These are phyloP conservation scores for Anabacerthia variegaticeps DNA, from an alignment of 2,797 vertebrate genomes.

Conservation along the genomic window DNA sequence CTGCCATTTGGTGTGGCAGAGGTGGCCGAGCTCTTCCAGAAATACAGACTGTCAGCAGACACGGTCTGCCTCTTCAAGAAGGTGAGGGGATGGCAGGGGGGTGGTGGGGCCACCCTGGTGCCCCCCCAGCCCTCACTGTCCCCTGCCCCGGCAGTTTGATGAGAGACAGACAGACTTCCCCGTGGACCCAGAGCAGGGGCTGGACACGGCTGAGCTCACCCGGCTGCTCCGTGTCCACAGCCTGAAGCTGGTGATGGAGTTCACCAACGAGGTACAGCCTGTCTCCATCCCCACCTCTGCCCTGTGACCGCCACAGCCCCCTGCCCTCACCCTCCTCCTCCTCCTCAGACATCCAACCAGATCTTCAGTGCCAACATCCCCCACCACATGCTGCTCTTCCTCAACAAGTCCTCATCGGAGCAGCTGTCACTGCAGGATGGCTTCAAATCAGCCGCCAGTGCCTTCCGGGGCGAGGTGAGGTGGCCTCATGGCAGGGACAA, in stretches of 20 bases:
- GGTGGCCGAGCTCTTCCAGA: slow-evolving; percentile 80
- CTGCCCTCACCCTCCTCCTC: neutral
- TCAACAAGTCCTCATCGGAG: slow-evolving; percentile 79
- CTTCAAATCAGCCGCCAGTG: neutral
- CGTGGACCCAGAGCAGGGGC: slow-evolving; percentile 67
- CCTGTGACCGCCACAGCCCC: accelerated
- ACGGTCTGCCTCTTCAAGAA: slow-evolving; percentile 89
- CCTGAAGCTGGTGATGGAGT: slow-evolving; percentile 84
- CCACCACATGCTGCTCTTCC: slow-evolving; percentile 88
- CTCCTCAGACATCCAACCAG: slow-evolving; percentile 77
- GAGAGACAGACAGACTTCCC: slow-evolving; percentile 83
- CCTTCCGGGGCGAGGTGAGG: slow-evolving; percentile 85
- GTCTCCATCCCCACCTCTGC: accelerated
- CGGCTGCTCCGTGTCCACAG: slow-evolving; percentile 83
- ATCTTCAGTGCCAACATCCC: slow-evolving; percentile 85
- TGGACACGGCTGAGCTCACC: slow-evolving; percentile 75
- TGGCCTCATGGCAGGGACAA: accelerated
- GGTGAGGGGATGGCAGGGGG: slow-evolving; percentile 63
- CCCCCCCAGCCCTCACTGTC: neutral
- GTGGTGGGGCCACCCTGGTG: neutral
- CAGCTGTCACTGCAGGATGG: slow-evolving; percentile 70
- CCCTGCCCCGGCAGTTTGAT: slow-evolving; percentile 78
- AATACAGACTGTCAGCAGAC: slow-evolving; percentile 76
- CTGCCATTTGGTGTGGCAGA: slow-evolving; percentile 80
- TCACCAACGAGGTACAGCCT: slow-evolving; percentile 78